phyloP scores from a whole-genome alignment of 2,113 vertebrate species.

The Leptobrachium leishanense region DNA sequence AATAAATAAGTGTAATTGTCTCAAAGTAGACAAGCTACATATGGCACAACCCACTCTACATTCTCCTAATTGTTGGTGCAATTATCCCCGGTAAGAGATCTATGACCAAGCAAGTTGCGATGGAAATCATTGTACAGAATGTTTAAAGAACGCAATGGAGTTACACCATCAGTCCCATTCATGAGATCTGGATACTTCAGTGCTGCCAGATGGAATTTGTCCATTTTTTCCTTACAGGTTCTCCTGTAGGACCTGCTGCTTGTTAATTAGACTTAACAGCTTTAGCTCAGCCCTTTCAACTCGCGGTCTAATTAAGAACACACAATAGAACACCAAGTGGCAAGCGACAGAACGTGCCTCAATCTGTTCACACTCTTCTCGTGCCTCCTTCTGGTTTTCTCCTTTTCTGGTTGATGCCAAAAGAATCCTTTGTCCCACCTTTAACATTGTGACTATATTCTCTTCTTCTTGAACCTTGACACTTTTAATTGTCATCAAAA shows the following conservation, averaged over 20 bases:
- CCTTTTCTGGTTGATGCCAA: background rate
- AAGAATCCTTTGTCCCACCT: background rate
- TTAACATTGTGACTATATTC: background rate
- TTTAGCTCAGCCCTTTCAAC: background rate
- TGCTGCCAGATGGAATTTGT: no score
- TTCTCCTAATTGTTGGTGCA: no score
- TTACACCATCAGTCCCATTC: no score
- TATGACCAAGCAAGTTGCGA: no score
- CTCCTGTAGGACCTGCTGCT: background rate
- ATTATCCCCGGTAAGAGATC: no score
- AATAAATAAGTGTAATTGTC: no score
- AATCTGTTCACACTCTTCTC: background rate
- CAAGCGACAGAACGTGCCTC: background rate
- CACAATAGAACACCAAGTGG: background rate
- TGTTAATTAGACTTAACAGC: background rate
- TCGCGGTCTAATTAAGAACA: background rate
- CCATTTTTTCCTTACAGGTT: background rate
- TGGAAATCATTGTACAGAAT: no score
- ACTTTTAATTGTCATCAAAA: background rate
- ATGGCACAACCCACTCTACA: no score
- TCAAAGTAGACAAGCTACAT: no score
- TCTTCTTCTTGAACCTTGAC: background rate
- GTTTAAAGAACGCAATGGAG: no score
- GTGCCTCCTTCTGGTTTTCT: background rate
- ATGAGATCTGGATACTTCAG: no score